A percentile compares a stretch with the other conserved stretches of the same genome.
These are phyloP conservation scores for Alectoris magna DNA, from an alignment of 2,797 vertebrate genomes.

Conservation along the genomic window DNA sequence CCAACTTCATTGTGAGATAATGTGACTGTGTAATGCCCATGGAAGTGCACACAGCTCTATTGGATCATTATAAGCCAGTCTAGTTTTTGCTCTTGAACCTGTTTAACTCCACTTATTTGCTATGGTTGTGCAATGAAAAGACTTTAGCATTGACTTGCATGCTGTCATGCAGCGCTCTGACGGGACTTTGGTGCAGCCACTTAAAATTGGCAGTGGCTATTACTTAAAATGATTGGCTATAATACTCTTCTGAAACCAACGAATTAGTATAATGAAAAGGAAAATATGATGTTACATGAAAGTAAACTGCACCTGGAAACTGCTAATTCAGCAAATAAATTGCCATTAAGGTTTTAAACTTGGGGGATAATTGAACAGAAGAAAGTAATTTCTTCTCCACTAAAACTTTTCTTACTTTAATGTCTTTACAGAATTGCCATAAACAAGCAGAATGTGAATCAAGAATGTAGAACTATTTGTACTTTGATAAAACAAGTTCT, in stretches of 20 bases:
- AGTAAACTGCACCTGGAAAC: not conserved
- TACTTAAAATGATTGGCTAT: not conserved
- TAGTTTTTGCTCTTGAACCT: not conserved
- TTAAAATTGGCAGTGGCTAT: not conserved
- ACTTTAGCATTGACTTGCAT: not conserved
- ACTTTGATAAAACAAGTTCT: constrained; percentile 49
- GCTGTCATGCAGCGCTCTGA: not conserved
- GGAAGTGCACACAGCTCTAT: rapidly evolving
- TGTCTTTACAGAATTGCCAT: not conserved
- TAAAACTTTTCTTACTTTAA: not conserved
- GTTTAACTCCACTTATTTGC: not conserved
- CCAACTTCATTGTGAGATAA: not conserved
- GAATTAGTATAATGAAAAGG: not conserved
- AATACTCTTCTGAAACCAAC: not conserved
- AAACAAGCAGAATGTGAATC: not conserved
- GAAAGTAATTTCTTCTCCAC: not conserved
- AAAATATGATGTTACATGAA: not conserved
- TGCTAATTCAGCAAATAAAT: not conserved
- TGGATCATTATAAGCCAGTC: not conserved
- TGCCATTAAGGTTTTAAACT: not conserved
- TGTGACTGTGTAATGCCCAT: rapidly evolving
- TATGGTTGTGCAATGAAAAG: not conserved
- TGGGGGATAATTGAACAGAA: not conserved
- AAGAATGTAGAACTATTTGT: not conserved
- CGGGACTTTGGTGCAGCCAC: not conserved